Evolutionary conservation across 2,888 invertebrate species (phyloP).

Genomic region (Ormyrus pomaceus): DNA sequence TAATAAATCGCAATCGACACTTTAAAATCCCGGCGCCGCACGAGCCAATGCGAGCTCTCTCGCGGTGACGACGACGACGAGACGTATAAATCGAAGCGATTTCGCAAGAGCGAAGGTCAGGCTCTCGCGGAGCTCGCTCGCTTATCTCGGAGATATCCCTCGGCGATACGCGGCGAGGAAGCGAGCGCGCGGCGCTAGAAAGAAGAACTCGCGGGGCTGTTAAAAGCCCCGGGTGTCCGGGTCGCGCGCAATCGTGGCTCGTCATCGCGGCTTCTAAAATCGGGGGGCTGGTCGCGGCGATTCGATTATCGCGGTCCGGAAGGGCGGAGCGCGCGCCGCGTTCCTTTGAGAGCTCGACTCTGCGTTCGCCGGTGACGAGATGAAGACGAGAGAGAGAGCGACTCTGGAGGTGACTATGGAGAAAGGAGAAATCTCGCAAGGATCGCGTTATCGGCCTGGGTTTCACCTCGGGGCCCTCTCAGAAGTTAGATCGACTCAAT

Average conservation of each 20-base stretch:
- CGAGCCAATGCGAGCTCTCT: neutral
- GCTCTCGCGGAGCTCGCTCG: neutral
- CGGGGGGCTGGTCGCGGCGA: conserved; percentile 10
- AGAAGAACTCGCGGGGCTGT: neutral
- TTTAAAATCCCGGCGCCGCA: conserved; percentile 5
- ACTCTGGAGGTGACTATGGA: conserved; percentile 22
- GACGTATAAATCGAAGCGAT: conserved; percentile 33
- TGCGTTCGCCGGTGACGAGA: neutral
- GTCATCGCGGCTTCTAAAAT: conserved; percentile 19
- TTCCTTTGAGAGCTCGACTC: conserved; percentile 5
- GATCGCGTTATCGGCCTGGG: neutral
- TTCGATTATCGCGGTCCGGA: conserved; percentile 45
- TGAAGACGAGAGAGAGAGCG: neutral
- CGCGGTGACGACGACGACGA: neutral
- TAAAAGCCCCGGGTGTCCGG: conserved; percentile 18
- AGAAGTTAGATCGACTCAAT: conserved; percentile 44
- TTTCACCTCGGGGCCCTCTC: conserved; percentile 35
- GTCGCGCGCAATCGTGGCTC: conserved; percentile 19
- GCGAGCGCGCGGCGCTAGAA: conserved; percentile 4
- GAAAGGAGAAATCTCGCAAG: neutral
- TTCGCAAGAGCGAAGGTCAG: conserved; percentile 48
- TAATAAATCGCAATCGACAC: conserved; percentile 40
- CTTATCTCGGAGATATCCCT: conserved; percentile 17
- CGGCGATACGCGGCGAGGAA: conserved; percentile 1
- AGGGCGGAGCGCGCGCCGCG: conserved; percentile 41